phyloP scores from a whole-genome alignment of 1,140 invertebrate species.

The Anoplolepis gracilipes region DNA sequence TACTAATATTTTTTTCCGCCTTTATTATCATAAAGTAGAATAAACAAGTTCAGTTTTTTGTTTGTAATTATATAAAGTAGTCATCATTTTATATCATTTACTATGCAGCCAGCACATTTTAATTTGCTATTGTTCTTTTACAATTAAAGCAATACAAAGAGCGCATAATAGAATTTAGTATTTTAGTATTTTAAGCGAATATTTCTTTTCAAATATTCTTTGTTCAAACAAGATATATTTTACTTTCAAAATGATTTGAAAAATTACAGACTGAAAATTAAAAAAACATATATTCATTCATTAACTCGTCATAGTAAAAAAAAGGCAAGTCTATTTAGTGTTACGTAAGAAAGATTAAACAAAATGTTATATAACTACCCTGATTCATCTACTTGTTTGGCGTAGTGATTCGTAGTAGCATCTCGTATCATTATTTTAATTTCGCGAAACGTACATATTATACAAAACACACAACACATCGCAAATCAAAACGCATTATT shows the following conservation, averaged over 20 bases:
- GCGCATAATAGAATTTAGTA: no score
- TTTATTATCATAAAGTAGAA: not conserved
- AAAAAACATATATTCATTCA: not conserved
- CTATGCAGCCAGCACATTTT: not conserved
- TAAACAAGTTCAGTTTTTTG: not conserved
- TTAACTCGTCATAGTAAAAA: not conserved
- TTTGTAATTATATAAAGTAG: not conserved
- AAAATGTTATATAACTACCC: slow-evolving; percentile 18
- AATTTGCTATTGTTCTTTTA: not conserved
- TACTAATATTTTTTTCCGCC: not conserved
- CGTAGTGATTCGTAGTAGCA: slow-evolving; percentile 3
- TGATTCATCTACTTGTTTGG: slow-evolving; percentile 9
- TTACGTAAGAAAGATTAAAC: not conserved
- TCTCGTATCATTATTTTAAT: not conserved
- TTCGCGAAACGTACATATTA: not conserved
- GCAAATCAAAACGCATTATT: not conserved
- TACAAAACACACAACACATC: not conserved
- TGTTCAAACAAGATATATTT: not conserved
- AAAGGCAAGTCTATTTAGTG: not conserved
- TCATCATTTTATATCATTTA: not conserved
- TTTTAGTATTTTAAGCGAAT: not conserved
- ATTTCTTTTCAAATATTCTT: not conserved
- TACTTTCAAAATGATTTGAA: not conserved
- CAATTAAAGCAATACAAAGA: not conserved
- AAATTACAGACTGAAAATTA: not conserved